phyloP scores from a whole-genome alignment of 2,113 vertebrate genomes.

The Gavialis gangeticus region DNA sequence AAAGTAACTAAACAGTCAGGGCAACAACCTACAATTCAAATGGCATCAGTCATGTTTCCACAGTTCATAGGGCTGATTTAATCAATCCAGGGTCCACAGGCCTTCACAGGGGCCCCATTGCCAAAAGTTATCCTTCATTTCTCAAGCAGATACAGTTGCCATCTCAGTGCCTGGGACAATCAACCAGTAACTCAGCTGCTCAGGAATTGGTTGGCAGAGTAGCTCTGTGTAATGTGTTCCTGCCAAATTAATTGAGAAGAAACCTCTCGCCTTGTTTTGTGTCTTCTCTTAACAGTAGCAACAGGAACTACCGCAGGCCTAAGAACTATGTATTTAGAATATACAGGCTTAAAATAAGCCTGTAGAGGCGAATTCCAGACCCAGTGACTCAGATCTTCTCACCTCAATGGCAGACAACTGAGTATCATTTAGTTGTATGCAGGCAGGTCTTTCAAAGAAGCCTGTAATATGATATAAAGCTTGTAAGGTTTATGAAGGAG shows the following conservation, averaged over 20 bases:
- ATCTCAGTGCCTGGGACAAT: not conserved
- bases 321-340: not conserved
- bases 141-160: not conserved
- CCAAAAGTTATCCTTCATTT: not conserved
- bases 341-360: not conserved
- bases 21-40: constrained; percentile 38
- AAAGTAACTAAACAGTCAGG: constrained; percentile 36
- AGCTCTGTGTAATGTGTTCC: not conserved
- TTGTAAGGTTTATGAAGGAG: not conserved
- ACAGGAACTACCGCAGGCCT: not conserved
- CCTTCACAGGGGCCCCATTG: not conserved
- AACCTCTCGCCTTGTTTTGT: not conserved
- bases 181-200: not conserved
- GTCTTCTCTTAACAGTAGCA: not conserved
- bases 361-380: not conserved
- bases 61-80: constrained; percentile 25
- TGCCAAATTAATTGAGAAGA: not conserved
- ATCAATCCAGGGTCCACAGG: not conserved
- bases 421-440: not conserved
- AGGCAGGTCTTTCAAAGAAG: not conserved
- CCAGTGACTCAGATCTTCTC: not conserved
- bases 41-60: not conserved
- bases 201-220: not conserved
- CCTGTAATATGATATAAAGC: not conserved
- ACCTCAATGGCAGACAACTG: not conserved